phyloP scores from a whole-genome alignment of 2,797 vertebrate species.

The Babyrousa celebensis region DNA sequence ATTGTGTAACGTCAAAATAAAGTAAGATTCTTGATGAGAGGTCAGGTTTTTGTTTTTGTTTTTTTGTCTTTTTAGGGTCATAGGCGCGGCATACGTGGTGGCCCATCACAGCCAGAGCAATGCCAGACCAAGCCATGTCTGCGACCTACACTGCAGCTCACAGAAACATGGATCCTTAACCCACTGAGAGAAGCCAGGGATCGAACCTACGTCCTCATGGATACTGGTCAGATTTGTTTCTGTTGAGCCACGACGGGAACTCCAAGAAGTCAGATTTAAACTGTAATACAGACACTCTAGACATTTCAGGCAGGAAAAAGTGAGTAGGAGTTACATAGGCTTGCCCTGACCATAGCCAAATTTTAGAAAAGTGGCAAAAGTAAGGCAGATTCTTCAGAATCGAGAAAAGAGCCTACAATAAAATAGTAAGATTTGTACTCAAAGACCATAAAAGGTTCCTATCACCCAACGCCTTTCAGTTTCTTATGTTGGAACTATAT shows the following conservation, averaged over 20 bases:
- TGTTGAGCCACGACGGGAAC: no score
- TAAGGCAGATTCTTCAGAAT: conserved; percentile 17
- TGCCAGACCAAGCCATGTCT: no score
- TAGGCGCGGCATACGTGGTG: no score
- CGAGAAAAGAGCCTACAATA: background rate
- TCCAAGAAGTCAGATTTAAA: background rate
- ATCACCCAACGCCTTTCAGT: background rate
- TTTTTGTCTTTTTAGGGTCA: no score
- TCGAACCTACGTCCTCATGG: no score
- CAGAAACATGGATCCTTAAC: no score
- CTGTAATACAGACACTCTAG: background rate
- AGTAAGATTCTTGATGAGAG: conserved; percentile 35
- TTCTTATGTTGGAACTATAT: conserved; percentile 43
- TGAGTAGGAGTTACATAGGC: background rate
- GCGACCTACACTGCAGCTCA: no score
- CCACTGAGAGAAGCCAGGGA: no score
- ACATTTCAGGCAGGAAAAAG: conserved; percentile 6
- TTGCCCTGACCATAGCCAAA: conserved; percentile 37
- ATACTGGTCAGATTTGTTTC: no score
- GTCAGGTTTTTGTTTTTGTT: background rate
- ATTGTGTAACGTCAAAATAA: conserved; percentile 9
- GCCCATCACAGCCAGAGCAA: no score
- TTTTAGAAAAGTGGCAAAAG: background rate
- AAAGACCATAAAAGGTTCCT: conserved; percentile 18
- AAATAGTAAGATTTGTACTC: conserved; percentile 38